Conservation (phyloP, 1,140 invertebrate species). For the Anastatus disparis region DNA sequence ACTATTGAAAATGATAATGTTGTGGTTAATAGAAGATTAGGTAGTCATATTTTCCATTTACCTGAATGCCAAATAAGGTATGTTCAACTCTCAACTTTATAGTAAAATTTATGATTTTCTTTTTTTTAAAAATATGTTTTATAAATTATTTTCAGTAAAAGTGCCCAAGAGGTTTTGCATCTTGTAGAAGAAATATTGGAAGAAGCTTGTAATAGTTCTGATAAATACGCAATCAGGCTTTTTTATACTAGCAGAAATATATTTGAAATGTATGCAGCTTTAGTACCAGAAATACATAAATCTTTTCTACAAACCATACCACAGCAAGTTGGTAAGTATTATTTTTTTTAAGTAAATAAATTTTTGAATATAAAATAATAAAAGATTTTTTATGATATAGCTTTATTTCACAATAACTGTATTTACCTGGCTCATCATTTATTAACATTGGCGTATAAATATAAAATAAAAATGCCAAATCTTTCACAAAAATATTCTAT, state of each 20-base stretch:
- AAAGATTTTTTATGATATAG: constrained; percentile 65
- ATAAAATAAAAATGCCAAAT: constrained; percentile 62
- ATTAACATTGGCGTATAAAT: constrained; percentile 73
- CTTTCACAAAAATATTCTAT: constrained; percentile 62
- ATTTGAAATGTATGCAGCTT: constrained; percentile 81
- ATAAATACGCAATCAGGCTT: constrained; percentile 72
- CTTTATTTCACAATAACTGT: constrained; percentile 93
- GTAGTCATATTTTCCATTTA: constrained; percentile 64
- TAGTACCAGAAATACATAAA: constrained; percentile 83
- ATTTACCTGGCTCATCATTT: constrained; percentile 86
- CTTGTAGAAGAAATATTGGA: constrained; percentile 78
- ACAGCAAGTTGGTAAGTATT: constrained; percentile 79
- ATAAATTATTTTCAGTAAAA: constrained; percentile 53
- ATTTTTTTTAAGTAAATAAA: constrained; percentile 16
- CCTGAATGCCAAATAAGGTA: constrained; percentile 76
- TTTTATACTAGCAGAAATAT: constrained; percentile 80
- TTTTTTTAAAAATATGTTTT: not conserved
- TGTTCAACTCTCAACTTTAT: constrained; percentile 44
- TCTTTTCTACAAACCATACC: constrained; percentile 83
- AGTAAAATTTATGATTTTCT: constrained; percentile 11
- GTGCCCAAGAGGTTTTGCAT: constrained; percentile 74
- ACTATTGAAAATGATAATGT: not conserved
- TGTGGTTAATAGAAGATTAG: constrained; percentile 47
- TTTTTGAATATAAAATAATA: constrained; percentile 27
- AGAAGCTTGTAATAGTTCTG: constrained; percentile 73